A percentile compares a stretch with the other conserved stretches of the same genome.
Evolutionary conservation across 2,113 vertebrate species (phyloP).

Genomic region (Odobenus rosmarus): DNA sequence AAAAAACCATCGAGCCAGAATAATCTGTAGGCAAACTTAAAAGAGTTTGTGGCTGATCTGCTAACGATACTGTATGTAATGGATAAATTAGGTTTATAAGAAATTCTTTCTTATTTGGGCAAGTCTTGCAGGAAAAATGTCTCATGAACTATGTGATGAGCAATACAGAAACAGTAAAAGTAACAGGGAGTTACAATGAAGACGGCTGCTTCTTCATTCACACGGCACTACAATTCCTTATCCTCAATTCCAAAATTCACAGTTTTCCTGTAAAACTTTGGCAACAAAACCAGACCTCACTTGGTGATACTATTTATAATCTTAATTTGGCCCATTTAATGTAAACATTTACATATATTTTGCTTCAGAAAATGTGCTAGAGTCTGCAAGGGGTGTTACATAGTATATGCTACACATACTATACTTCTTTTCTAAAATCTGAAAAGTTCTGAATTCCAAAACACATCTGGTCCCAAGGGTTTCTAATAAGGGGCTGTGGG

Average conservation of each 20-base stretch:
- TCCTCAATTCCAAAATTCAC: slow-evolving; percentile 22
- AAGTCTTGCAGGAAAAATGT: slow-evolving; percentile 10
- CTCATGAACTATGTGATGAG: background rate
- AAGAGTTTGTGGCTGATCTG: background rate
- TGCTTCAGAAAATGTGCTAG: slow-evolving; percentile 39
- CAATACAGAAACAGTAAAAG: background rate
- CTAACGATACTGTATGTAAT: background rate
- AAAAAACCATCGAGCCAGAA: slow-evolving; percentile 44
- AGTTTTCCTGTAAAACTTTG: background rate
- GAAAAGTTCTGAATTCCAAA: slow-evolving; percentile 35
- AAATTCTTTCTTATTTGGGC: background rate
- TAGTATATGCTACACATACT: background rate
- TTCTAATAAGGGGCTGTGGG: background rate
- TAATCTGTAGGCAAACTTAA: background rate
- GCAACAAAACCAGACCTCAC: slow-evolving; percentile 57
- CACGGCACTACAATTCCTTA: background rate
- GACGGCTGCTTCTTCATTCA: background rate
- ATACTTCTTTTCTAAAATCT: background rate
- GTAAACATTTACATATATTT: slow-evolving; percentile 6
- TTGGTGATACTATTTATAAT: background rate
- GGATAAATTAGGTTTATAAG: background rate
- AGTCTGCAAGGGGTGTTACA: background rate
- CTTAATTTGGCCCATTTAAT: slow-evolving; percentile 42
- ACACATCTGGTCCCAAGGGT: background rate
- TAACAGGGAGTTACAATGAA: background rate